These are phyloP conservation scores for Scaptomyza cyrtandrae DNA, from an alignment of 2,888 invertebrate species.

Conservation along the genomic window DNA sequence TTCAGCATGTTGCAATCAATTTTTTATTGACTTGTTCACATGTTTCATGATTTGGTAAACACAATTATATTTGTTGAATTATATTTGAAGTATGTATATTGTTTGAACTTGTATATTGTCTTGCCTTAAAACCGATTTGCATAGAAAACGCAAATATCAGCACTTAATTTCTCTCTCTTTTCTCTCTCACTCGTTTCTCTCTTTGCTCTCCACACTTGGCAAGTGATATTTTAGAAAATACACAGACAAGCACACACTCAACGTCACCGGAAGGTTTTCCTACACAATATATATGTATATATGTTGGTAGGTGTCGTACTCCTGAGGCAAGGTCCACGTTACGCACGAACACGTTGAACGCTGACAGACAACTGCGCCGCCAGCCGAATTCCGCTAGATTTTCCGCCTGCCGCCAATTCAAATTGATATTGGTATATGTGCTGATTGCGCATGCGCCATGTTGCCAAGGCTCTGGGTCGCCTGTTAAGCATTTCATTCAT, in stretches of 20 bases:
- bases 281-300: not conserved
- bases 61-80: slow-evolving; percentile 24
- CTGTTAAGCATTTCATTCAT: slow-evolving; percentile 63
- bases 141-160: slow-evolving; percentile 40
- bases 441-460: slow-evolving; percentile 65
- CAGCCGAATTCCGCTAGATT: slow-evolving; percentile 58
- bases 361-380: slow-evolving; percentile 73
- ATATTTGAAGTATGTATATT: slow-evolving; percentile 15
- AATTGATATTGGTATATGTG: not conserved
- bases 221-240: slow-evolving; percentile 36
- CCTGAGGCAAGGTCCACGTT: slow-evolving; percentile 45
- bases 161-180: slow-evolving; percentile 14
- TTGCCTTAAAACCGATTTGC: slow-evolving; percentile 5
- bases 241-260: slow-evolving; percentile 7
- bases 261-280: slow-evolving; percentile 22
- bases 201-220: slow-evolving; percentile 5
- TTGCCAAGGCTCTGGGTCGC: slow-evolving; percentile 46
- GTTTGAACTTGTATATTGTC: slow-evolving; percentile 12
- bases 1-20: slow-evolving; percentile 8
- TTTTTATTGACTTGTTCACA: slow-evolving; percentile 4
- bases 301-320: not conserved
- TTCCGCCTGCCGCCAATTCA: slow-evolving; percentile 54
- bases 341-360: slow-evolving; percentile 69
- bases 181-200: slow-evolving; percentile 8
- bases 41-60: slow-evolving; percentile 23